Evolutionary conservation across 35 echinoderm and acorn worm species (phyloP).

Genomic region (Heliocidaris tuberculata): DNA sequence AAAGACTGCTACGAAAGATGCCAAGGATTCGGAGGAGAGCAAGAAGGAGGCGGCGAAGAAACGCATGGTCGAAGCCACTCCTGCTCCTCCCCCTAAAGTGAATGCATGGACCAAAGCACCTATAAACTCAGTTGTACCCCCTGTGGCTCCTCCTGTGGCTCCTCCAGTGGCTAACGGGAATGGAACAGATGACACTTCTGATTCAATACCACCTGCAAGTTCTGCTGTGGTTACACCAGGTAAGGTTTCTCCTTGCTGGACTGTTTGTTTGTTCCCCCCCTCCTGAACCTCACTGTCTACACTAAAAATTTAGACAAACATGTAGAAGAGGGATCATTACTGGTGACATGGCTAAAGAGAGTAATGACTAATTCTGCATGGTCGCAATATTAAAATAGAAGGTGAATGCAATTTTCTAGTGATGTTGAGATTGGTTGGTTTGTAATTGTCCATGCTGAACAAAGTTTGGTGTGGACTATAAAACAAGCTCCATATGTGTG

Average conservation of each 20-base stretch:
- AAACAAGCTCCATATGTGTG: neutral
- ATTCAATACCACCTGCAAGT: neutral
- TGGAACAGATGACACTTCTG: neutral
- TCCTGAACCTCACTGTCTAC: no score
- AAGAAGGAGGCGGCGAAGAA: slow-evolving; percentile 39
- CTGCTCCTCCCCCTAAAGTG: slow-evolving; percentile 73
- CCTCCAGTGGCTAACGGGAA: neutral
- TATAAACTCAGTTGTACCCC: slow-evolving; percentile 22
- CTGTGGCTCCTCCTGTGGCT: no score
- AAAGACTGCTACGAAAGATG: slow-evolving; percentile 1
- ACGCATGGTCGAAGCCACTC: slow-evolving; percentile 23
- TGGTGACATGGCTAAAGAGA: no score
- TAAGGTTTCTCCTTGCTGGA: neutral
- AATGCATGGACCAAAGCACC: slow-evolving; percentile 74
- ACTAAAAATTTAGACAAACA: no score
- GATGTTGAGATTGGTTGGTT: no score
- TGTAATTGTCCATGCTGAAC: no score
- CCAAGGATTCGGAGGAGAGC: slow-evolving; percentile 41
- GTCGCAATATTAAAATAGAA: no score
- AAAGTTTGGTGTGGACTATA: no score
- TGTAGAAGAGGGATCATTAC: no score
- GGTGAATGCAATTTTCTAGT: no score
- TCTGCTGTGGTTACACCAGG: neutral
- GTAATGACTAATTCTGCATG: no score
- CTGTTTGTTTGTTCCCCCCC: neutral